Conservation (phyloP, 2,113 vertebrate genomes). For the Microcebus griseorufus region DNA sequence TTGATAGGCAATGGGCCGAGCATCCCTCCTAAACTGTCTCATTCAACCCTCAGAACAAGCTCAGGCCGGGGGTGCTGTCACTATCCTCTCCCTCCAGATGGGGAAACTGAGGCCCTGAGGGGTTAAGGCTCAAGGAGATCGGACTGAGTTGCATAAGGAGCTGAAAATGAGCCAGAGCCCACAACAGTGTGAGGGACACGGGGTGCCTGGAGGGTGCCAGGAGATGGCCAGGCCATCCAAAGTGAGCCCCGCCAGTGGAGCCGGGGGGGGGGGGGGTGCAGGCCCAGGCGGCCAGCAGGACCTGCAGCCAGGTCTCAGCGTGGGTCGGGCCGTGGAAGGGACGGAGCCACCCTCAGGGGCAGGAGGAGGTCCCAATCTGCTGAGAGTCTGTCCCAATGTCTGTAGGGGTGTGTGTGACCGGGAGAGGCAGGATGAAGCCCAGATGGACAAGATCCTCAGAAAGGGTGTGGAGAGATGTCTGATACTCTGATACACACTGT, state of each 20-base stretch:
- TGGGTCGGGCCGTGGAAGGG: too few relatives aligned
- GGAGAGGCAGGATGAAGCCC: neutral
- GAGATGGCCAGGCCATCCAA: neutral
- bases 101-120: neutral
- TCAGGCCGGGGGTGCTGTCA: neutral
- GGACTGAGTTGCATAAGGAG: neutral
- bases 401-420: neutral
- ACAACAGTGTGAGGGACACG: neutral
- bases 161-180: rapidly evolving
- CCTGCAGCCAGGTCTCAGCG: neutral
- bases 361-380: neutral
- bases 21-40: neutral
- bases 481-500: neutral
- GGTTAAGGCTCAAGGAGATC: neutral
- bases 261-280: neutral
- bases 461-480: neutral
- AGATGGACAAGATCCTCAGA: neutral
- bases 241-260: rapidly evolving
- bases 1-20: neutral
- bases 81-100: neutral
- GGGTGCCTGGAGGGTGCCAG: neutral
- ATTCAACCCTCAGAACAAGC: neutral
- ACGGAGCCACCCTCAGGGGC: neutral
- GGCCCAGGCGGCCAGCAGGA: neutral
- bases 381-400: too few relatives aligned